phyloP scores from a whole-genome alignment of 2,797 vertebrate species.

The Ceryle rudis region DNA sequence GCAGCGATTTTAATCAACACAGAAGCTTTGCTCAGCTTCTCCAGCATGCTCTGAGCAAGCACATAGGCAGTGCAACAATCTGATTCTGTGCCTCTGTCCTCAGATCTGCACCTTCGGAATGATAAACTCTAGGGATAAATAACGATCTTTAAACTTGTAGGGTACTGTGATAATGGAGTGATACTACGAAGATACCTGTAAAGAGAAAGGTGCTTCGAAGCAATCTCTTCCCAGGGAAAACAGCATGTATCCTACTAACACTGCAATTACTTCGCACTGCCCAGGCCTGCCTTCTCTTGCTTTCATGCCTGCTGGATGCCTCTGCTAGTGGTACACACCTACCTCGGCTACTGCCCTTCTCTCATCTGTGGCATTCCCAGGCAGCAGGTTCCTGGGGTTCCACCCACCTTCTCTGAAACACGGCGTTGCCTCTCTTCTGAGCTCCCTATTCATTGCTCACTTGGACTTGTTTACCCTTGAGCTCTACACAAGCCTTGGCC shows the following conservation, averaged over 20 bases:
- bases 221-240: neutral
- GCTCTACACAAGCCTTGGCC: neutral
- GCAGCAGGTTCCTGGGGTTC: neutral
- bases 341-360: neutral
- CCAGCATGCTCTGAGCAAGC: neutral
- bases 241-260: neutral
- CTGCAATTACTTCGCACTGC: neutral
- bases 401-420: neutral
- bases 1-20: neutral
- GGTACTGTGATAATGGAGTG: constrained; percentile 2
- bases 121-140: neutral
- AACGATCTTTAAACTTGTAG: neutral
- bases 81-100: neutral
- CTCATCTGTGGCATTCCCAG: neutral
- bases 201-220: neutral
- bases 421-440: neutral
- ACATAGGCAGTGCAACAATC: accelerated
- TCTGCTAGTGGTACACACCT: neutral
- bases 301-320: neutral
- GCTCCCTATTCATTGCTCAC: neutral
- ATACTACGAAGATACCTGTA: neutral
- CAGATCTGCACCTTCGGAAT: neutral
- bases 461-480: neutral
- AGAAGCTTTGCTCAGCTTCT: neutral
- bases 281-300: neutral